These are phyloP conservation scores for Ispidina lecontei DNA, from an alignment of 2,797 vertebrate species.

Conservation along the genomic window DNA sequence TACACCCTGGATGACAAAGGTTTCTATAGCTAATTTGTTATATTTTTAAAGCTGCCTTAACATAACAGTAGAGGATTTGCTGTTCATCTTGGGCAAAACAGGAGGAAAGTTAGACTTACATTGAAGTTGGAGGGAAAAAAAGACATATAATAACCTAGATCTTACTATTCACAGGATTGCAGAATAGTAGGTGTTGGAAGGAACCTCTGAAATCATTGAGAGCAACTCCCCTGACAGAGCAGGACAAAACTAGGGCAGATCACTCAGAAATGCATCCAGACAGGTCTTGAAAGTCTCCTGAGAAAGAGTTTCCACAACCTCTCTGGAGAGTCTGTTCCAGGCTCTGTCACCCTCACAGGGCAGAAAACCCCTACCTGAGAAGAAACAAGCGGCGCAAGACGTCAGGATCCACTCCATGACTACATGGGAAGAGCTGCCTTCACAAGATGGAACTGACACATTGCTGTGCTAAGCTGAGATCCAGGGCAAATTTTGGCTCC, in stretches of 20 bases:
- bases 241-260: too few relatives aligned
- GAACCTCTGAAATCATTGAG: too few relatives aligned
- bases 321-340: too few relatives aligned
- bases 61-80: neutral
- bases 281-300: too few relatives aligned
- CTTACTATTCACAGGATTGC: neutral
- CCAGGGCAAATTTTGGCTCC: neutral
- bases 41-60: constrained; percentile 24
- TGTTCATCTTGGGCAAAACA: neutral
- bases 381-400: too few relatives aligned
- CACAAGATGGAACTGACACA: rapidly evolving
- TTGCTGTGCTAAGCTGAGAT: neutral
- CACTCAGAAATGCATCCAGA: too few relatives aligned
- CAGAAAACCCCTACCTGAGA: too few relatives aligned
- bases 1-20: constrained; percentile 8
- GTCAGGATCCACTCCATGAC: too few relatives aligned
- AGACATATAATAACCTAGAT: neutral
- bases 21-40: constrained; percentile 3
- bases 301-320: too few relatives aligned
- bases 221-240: too few relatives aligned
- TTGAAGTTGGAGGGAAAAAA: neutral
- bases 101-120: neutral
- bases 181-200: too few relatives aligned
- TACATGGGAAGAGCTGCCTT: neutral
- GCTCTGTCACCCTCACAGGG: too few relatives aligned